These are phyloP conservation scores for Geotrupes spiniger DNA, from an alignment of 2,888 invertebrate species.

Conservation along the genomic window DNA sequence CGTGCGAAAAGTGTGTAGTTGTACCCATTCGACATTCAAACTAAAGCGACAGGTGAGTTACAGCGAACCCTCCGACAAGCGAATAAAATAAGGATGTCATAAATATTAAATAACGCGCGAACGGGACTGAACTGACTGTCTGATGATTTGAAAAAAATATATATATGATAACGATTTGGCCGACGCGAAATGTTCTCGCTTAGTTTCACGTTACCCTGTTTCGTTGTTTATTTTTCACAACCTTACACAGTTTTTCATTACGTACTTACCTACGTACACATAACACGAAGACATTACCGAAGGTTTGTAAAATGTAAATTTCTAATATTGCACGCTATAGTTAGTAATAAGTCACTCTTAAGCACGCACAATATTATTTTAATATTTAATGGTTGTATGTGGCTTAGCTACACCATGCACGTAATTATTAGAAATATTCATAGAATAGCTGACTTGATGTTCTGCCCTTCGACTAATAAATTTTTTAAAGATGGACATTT, in stretches of 20 bases:
- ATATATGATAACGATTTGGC: too few relatives aligned
- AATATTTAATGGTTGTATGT: conserved; percentile 26
- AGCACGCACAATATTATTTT: conserved; percentile 33
- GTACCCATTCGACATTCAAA: conserved; percentile 30
- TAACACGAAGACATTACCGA: conserved; percentile 2
- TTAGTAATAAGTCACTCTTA: conserved; percentile 31
- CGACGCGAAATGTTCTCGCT: too few relatives aligned
- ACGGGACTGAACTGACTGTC: too few relatives aligned
- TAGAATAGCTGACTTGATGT: conserved; percentile 9
- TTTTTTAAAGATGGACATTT: neutral
- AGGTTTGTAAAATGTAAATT: conserved; percentile 34
- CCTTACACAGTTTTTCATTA: conserved; percentile 4
- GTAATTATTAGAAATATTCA: conserved; percentile 18
- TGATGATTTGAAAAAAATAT: too few relatives aligned
- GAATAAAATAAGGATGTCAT: conserved; percentile 8
- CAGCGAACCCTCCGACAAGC: conserved; percentile 9
- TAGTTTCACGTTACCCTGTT: neutral
- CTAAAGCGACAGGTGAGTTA: conserved; percentile 32
- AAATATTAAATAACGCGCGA: neutral
- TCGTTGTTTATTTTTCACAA: neutral
- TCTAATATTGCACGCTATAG: conserved; percentile 36
- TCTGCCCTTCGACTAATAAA: neutral
- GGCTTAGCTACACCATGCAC: conserved; percentile 26
- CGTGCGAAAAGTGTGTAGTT: conserved; percentile 58
- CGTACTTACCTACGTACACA: conserved; percentile 2